Percentiles rank a stretch among this genome's conserved stretches.
Evolutionary conservation across 2,888 invertebrate species (phyloP).

Genomic region (Aleiodes leptofemur): DNA sequence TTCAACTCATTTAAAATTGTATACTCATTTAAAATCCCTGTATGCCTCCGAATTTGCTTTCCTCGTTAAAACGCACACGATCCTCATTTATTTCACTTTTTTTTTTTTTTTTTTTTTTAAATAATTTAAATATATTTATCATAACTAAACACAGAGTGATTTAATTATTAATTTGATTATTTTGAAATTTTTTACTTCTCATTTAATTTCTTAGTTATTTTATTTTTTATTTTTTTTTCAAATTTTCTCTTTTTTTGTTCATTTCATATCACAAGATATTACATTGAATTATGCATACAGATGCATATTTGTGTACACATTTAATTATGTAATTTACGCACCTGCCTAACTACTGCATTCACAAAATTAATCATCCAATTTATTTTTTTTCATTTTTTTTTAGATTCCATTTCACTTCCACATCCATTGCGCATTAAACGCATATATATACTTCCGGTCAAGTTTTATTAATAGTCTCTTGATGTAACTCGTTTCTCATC

Average conservation of each 20-base stretch:
- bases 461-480: constrained; percentile 9
- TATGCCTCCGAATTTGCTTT: constrained; percentile 75
- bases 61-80: constrained; percentile 65
- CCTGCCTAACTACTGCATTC: constrained; percentile 43
- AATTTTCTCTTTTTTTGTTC: constrained; percentile 40
- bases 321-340: constrained; percentile 57
- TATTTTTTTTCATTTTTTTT: constrained; percentile 23
- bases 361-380: constrained; percentile 53
- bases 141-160: constrained; percentile 65
- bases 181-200: neutral
- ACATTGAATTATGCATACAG: constrained; percentile 52
- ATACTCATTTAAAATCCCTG: constrained; percentile 71
- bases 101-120: constrained; percentile 37
- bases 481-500: neutral
- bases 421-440: neutral
- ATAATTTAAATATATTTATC: constrained; percentile 45
- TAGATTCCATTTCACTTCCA: neutral
- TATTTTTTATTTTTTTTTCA: neutral
- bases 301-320: constrained; percentile 43
- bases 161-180: constrained; percentile 42
- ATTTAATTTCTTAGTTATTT: no score
- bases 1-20: constrained; percentile 50
- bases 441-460: neutral
- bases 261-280: constrained; percentile 71
- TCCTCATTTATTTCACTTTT: constrained; percentile 49